Evolutionary conservation across 2,797 vertebrate genomes (phyloP), one percentile per base, ranked within the genome.

Genomic region (Brachymystax lenok): DNA sequence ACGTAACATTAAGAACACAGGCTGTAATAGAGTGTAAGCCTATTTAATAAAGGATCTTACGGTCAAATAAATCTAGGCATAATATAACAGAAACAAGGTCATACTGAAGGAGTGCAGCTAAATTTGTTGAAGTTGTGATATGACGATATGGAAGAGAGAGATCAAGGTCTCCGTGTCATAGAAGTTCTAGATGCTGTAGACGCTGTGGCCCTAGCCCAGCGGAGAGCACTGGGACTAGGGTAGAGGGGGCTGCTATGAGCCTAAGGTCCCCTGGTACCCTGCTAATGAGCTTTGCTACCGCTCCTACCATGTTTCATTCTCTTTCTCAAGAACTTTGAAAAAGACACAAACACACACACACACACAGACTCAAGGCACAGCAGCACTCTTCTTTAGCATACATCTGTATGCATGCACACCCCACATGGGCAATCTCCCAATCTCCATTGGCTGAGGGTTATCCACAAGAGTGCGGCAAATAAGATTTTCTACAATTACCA

Each of bases 401-500:
- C 30, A 71, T 71, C 51, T 54, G 70, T 71, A 56, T 71, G 50
- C 70, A 52, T n/a, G 51, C 71, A 19, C 28, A 52, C 21, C 51
- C 71, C 51, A 59, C 71, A 59, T 3, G 12, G 17, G 5, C 51
- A 56, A 72, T 56, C 52, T 72, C 52, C 52, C 17, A 33, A 72
- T 56, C 71, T 72, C 52, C 52, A 56, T 30, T 33, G 52, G 28
- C 71, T 56, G 8, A 56, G 71, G 51, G 71, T 33, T 72, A 56
- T 56, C 52, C 71, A 72, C 71, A 6, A 72, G 52, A 72, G 71
- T 30, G 51, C 28, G 27, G 51, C 59, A 72, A 72, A 72, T 59
- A 72, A 72, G 52, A 72, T 72, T 72, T 72, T 72, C 71, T 19
- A 72, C 51, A 72, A 72, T 72, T 72, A 72, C 71, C 71, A 30